Percentiles rank a stretch among this genome's conserved stretches.
Evolutionary conservation across 2,888 invertebrate genomes (phyloP).

Genomic region (Polydrusus pterygomalis): DNA sequence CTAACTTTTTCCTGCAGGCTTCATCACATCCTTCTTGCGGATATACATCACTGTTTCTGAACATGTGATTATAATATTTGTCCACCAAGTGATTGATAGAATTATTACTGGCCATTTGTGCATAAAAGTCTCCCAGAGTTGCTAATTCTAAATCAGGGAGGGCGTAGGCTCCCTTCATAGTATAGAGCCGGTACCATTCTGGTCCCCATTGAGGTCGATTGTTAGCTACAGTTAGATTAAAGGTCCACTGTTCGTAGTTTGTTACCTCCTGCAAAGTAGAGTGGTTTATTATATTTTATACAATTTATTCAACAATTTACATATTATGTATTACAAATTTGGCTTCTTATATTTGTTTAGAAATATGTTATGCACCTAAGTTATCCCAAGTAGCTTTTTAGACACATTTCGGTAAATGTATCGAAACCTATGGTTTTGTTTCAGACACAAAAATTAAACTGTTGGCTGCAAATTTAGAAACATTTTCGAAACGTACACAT

Average conservation of each 20-base stretch:
- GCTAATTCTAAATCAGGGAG: slow-evolving; percentile 76
- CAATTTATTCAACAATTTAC: too few species aligned
- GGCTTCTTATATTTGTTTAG: too few species aligned
- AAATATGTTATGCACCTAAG: too few species aligned
- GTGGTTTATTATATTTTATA: too few species aligned
- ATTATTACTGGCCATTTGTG: slow-evolving; percentile 75
- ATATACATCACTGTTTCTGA: slow-evolving; percentile 59
- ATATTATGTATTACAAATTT: too few species aligned
- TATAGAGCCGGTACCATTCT: slow-evolving; percentile 83
- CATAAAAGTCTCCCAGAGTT: slow-evolving; percentile 78
- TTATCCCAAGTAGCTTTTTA: too few species aligned
- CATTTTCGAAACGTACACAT: too few species aligned
- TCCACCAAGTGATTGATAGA: slow-evolving; percentile 73
- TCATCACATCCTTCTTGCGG: slow-evolving; percentile 58
- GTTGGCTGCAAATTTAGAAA: too few species aligned
- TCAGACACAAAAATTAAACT: too few species aligned
- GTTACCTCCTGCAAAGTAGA: slow-evolving; percentile 54
- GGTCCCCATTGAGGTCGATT: slow-evolving; percentile 75
- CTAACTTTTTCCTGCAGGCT: slow-evolving; percentile 58
- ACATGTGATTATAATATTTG: slow-evolving; percentile 61
- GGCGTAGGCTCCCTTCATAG: slow-evolving; percentile 80
- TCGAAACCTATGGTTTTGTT: too few species aligned
- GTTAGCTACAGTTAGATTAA: slow-evolving; percentile 85
- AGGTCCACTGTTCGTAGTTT: slow-evolving; percentile 74
- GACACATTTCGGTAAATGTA: too few species aligned